Percentiles rank a stretch among this genome's conserved stretches.
These are phyloP conservation scores for Argyrosomus japonicus DNA, from an alignment of 2,113 vertebrate genomes.

Conservation along the genomic window DNA sequence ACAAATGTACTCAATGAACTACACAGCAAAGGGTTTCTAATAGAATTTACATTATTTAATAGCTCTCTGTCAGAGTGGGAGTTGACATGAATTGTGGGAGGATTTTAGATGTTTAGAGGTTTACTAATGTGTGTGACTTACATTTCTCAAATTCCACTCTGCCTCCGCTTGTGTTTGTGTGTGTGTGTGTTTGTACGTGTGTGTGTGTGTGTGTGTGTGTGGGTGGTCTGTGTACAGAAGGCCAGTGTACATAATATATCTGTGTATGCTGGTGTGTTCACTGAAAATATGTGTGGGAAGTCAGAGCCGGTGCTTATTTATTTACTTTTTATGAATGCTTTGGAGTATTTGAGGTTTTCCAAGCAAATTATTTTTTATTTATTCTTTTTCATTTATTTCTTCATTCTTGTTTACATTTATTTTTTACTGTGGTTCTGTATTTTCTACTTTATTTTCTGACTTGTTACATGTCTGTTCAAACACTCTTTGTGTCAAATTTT, in stretches of 20 bases:
- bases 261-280: conserved; percentile 47
- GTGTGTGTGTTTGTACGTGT: conserved; percentile 39
- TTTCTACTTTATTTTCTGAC: neutral
- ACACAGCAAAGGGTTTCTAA: neutral
- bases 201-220: conserved; percentile 23
- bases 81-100: conserved; percentile 57
- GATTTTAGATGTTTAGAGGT: conserved; percentile 48
- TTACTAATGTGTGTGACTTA: conserved; percentile 69
- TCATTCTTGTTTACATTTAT: neutral
- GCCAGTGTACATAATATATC: conserved; percentile 45
- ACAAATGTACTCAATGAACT: neutral
- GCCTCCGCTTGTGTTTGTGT: conserved; percentile 50
- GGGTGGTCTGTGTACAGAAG: conserved; percentile 65
- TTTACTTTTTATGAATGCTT: conserved; percentile 18
- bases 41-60: conserved; percentile 12
- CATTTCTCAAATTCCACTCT: conserved; percentile 74
- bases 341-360: neutral
- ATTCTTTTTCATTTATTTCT: neutral
- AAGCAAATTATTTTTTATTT: neutral
- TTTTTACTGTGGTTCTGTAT: neutral
- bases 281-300: conserved; percentile 39
- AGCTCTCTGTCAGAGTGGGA: conserved; percentile 36
- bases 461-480: neutral
- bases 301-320: conserved; percentile 31
- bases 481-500: neutral